Percentiles rank a stretch among this genome's conserved stretches.
These are phyloP conservation scores for Taxidea taxus DNA, from an alignment of 2,113 vertebrate genomes.

Conservation along the genomic window DNA sequence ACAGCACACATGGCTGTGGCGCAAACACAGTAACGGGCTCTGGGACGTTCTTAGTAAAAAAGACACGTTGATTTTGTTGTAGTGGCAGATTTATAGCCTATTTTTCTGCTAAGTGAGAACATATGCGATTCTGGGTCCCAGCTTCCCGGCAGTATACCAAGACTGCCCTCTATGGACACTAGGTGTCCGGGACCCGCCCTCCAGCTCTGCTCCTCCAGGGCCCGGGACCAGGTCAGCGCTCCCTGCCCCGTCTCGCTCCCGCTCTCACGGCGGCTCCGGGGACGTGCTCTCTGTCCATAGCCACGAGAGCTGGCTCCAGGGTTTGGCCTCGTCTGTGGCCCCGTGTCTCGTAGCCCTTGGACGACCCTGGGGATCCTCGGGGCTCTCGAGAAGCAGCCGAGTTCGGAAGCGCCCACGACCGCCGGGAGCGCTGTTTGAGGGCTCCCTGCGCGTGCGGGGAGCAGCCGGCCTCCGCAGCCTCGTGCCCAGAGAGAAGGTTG, in stretches of 20 bases:
- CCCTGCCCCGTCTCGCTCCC: background rate
- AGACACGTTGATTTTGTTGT: background rate
- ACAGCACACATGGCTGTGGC: background rate
- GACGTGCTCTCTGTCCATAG: accelerated
- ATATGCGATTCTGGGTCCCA: background rate
- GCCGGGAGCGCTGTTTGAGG: background rate
- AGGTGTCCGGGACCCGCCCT: background rate
- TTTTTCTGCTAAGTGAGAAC: constrained; percentile 43
- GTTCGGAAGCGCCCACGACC: no score
- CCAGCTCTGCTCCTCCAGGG: background rate
- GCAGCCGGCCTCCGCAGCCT: accelerated
- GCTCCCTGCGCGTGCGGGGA: accelerated
- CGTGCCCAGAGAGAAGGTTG: background rate
- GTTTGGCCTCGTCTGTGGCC: accelerated
- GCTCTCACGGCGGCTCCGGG: background rate
- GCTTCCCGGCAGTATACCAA: constrained; percentile 64
- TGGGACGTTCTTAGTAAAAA: constrained; percentile 17
- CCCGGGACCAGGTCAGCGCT: background rate
- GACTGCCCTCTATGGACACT: constrained; percentile 81
- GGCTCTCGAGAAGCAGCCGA: no score
- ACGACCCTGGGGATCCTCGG: accelerated
- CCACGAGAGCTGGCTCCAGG: accelerated
- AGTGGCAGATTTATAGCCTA: background rate
- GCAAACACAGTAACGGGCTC: background rate
- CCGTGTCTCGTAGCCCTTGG: accelerated